Base-by-base conservation (phyloP, 2,113 vertebrate genomes). In the Xyliphius kryptos region DNA sequence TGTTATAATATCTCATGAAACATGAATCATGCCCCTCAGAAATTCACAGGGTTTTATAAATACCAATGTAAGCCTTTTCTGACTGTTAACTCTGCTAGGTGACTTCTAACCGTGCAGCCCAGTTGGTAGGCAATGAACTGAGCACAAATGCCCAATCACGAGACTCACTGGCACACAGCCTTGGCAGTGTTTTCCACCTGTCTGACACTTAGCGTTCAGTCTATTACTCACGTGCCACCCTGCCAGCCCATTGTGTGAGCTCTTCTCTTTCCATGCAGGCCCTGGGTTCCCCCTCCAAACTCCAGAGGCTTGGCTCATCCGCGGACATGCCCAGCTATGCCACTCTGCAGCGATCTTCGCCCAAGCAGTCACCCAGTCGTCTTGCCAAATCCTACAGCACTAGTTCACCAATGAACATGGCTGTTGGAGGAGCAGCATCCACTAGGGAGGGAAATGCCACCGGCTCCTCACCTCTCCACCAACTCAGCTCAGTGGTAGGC, bases 301-400 rank as follows among this genome's bases (percentile, higher is more conserved):
- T 95, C 77, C 92, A 92, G 85, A 89, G 92, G 66, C 89, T 91
- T 63, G 92, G 88, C 69, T 89, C 93, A 19, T 85, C 86, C 76
- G 89, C 91, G 1, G 91, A 94, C 82, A 91, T 90, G 82, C 89
- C 91, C 73, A 90, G 91, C 84, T 95, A 96, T 61, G 85, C 86
- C 83, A 87, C 90, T 57, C 85, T 92, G 55, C 90, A 91, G 81
- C 87, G 95, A 57, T 85, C 85, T 52, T 97, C 94, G 20, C 94
- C 95, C 77, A 96, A 97, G 82, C 91, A 94, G 82, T 96, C 94
- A 26, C 93, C 93, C 62, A 90, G 91, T 82, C 90, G 95, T 64
- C 91, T 95, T 66, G 94, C 94, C 85, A 97, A 96, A 85, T 96
- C 95, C 75, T 95, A 95, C 91, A 97, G 95, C 90, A 94, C 95